Evolutionary conservation across 2,888 invertebrate species (phyloP).

Genomic region (Cyrtodaria siliqua): DNA sequence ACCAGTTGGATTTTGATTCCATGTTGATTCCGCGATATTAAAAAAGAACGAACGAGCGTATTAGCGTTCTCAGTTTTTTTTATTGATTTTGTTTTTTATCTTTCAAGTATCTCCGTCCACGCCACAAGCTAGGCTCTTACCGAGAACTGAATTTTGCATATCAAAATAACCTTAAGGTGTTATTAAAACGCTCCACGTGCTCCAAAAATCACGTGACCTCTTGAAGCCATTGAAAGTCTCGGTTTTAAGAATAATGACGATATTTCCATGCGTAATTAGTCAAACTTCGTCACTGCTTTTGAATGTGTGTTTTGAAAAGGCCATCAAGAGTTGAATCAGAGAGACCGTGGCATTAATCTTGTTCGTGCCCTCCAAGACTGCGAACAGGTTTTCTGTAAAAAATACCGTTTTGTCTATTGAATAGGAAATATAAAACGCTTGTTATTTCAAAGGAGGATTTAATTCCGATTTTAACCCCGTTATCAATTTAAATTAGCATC

Average conservation of each 20-base stretch:
- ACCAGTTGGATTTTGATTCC: background rate
- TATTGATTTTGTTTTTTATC: too few species aligned
- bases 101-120: background rate
- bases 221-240: constrained; percentile 36
- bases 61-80: too few species aligned
- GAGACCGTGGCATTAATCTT: background rate
- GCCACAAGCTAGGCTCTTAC: constrained; percentile 33
- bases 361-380: background rate
- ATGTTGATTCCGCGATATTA: too few species aligned
- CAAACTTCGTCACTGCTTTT: constrained; percentile 32
- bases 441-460: background rate
- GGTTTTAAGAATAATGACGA: constrained; percentile 47
- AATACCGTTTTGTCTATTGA: constrained; percentile 3
- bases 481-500: constrained; percentile 1
- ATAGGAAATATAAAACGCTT: background rate
- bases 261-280: constrained; percentile 57
- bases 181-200: constrained; percentile 53
- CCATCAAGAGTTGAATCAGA: too few species aligned
- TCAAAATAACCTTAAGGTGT: constrained; percentile 49
- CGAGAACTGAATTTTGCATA: constrained; percentile 45
- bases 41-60: too few species aligned
- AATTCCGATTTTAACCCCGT: background rate
- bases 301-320: constrained; percentile 17
- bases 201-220: constrained; percentile 34
- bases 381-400: background rate